Evolutionary conservation across 2,113 vertebrate species (phyloP).

Genomic region (Sebastes schlegelii): DNA sequence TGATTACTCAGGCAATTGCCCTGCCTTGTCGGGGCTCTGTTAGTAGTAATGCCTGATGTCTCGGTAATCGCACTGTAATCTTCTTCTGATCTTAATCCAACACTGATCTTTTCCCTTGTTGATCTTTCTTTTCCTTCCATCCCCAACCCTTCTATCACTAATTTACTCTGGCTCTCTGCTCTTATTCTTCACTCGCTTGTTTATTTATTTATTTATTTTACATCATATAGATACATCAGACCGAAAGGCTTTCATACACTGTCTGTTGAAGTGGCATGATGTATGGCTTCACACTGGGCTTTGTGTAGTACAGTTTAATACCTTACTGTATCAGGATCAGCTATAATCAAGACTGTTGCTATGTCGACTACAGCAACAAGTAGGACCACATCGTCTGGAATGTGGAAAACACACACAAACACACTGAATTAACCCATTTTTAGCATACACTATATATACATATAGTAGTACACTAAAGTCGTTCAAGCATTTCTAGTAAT

Average conservation of each 20-base stretch:
- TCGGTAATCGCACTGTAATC: conserved; percentile 62
- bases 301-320: background rate
- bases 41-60: conserved; percentile 60
- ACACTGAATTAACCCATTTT: background rate
- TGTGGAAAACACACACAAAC: background rate
- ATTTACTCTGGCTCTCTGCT: conserved; percentile 37
- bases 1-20: conserved; percentile 50
- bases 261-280: conserved; percentile 34
- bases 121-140: conserved; percentile 39
- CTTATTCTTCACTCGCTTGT: background rate
- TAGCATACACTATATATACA: background rate
- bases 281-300: conserved; percentile 4
- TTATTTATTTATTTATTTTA: background rate
- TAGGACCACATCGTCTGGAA: background rate
- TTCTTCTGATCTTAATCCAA: conserved; percentile 66
- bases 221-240: conserved; percentile 15
- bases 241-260: conserved; percentile 7
- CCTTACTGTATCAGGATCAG: background rate
- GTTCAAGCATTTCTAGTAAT: background rate
- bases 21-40: conserved; percentile 50
- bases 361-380: background rate
- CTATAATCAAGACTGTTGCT: background rate
- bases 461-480: background rate
- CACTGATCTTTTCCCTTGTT: conserved; percentile 60
- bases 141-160: background rate